Percentiles rank a stretch among this genome's conserved stretches.
Evolutionary conservation across 1,140 invertebrate species (phyloP).

Genomic region (Achroia grisella): DNA sequence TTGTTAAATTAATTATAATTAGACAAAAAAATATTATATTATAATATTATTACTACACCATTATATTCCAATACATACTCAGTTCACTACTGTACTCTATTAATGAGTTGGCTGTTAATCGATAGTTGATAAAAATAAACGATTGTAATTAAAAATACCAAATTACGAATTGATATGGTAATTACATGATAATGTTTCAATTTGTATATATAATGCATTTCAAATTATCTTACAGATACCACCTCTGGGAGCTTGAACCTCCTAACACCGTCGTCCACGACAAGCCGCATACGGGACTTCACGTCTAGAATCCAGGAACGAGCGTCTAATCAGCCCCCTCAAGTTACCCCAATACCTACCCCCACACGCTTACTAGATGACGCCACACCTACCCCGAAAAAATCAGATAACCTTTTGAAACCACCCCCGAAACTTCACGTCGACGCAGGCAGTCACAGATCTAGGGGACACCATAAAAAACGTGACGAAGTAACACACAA

Average conservation of each 20-base stretch:
- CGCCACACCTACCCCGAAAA: constrained; percentile 43
- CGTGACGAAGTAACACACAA: constrained; percentile 53
- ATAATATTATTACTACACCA: too few species aligned
- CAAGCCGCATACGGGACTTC: constrained; percentile 74
- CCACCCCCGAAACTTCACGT: constrained; percentile 57
- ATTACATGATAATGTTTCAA: neutral
- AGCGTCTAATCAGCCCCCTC: constrained; percentile 47
- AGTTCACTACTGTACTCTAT: too few species aligned
- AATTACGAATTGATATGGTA: too few species aligned
- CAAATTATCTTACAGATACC: constrained; percentile 55
- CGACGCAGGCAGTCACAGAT: constrained; percentile 52
- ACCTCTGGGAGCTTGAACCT: constrained; percentile 75
- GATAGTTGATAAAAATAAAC: too few species aligned
- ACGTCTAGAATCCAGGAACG: constrained; percentile 73
- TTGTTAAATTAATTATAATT: too few species aligned
- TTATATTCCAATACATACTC: too few species aligned
- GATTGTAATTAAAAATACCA: too few species aligned
- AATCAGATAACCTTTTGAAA: constrained; percentile 52
- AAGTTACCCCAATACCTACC: constrained; percentile 30
- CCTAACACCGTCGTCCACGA: constrained; percentile 75
- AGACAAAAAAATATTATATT: too few species aligned
- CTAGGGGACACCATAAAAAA: constrained; percentile 51
- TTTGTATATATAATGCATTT: constrained; percentile 3
- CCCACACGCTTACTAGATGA: constrained; percentile 50
- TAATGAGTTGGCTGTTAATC: too few species aligned